phyloP scores from a whole-genome alignment of 2,113 vertebrate species.

The Hippopotamus amphibius region DNA sequence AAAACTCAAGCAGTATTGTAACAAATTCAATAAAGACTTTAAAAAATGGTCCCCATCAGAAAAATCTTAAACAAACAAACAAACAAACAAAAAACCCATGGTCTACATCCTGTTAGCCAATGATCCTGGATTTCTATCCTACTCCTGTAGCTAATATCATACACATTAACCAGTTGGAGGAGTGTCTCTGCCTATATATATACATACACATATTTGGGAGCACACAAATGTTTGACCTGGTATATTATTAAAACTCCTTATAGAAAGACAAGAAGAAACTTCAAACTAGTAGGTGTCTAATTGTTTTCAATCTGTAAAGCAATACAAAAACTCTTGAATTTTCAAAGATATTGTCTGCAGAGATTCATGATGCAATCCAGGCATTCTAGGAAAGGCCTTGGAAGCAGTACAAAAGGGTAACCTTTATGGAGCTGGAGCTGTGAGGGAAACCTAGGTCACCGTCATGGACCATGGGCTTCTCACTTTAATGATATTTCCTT shows the following conservation, averaged over 20 bases:
- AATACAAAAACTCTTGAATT: neutral
- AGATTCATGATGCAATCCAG: neutral
- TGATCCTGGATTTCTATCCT: neutral
- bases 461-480: neutral
- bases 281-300: neutral
- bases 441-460: neutral
- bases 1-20: no score
- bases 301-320: neutral
- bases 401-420: neutral
- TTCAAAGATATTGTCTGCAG: neutral
- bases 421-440: neutral
- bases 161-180: neutral
- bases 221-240: neutral
- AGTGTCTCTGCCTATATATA: neutral
- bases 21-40: no score
- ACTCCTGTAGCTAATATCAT: neutral
- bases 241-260: neutral
- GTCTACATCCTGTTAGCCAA: neutral
- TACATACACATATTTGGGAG: neutral
- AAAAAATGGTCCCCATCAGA: no score
- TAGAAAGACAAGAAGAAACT: neutral
- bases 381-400: neutral
- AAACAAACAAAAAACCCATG: no score
- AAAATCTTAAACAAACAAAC: no score
- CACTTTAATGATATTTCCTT: neutral